A percentile compares a stretch with the other conserved stretches of the same genome.
Evolutionary conservation across 2,888 invertebrate species (phyloP).

Genomic region (Diaprepes abbreviatus): DNA sequence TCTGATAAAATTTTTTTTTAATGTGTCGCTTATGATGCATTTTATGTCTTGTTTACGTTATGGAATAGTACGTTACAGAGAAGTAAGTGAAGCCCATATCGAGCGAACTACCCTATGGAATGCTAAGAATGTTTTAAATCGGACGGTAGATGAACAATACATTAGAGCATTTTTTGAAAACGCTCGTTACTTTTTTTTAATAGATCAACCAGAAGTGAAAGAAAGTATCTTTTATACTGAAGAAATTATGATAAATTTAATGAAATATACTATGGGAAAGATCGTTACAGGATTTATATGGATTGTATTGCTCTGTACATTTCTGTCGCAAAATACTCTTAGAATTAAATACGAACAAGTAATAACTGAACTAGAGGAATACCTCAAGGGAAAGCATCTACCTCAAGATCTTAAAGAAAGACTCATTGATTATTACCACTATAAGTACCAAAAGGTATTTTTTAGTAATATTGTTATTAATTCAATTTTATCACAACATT

Average conservation of each 20-base stretch:
- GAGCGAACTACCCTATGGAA: background rate
- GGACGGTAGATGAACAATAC: conserved; percentile 22
- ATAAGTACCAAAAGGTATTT: too few relatives aligned
- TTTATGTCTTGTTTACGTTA: conserved; percentile 28
- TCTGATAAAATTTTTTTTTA: conserved; percentile 11
- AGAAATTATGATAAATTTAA: conserved; percentile 42
- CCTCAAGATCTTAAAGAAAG: too few relatives aligned
- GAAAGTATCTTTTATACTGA: conserved; percentile 6
- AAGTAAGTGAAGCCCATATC: background rate
- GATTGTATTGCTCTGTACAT: too few relatives aligned
- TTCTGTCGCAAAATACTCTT: conserved; percentile 55
- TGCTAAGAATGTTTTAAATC: background rate
- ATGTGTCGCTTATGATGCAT: conserved; percentile 15
- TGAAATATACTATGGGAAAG: too few relatives aligned
- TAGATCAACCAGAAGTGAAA: conserved; percentile 20
- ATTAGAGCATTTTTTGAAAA: conserved; percentile 44
- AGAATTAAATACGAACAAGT: conserved; percentile 66
- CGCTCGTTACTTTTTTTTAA: conserved; percentile 43
- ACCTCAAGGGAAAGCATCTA: too few relatives aligned
- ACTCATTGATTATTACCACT: too few relatives aligned
- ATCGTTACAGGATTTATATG: too few relatives aligned
- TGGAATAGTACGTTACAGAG: conserved; percentile 11
- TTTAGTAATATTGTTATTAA: conserved; percentile 64
- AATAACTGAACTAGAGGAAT: too few relatives aligned
- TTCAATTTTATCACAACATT: conserved; percentile 57